Evolutionary conservation across 2,888 invertebrate species (phyloP).

Genomic region (Antitype chi): DNA sequence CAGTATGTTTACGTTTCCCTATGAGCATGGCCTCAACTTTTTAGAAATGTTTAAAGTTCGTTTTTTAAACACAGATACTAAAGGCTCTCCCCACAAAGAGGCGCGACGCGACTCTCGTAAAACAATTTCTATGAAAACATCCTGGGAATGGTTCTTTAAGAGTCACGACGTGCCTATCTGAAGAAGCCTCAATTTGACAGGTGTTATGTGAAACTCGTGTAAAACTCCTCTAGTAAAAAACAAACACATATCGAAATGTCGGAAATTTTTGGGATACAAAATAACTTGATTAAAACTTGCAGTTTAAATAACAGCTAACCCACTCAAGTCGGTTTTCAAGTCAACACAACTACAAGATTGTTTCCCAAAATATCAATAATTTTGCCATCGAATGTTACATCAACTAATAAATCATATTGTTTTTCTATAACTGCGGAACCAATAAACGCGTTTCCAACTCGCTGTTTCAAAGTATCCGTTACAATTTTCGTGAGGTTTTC

Average conservation of each 20-base stretch:
- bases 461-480: background rate
- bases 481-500: background rate
- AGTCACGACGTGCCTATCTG: too few relatives aligned
- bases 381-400: background rate
- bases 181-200: too few relatives aligned
- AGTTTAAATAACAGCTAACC: background rate
- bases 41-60: background rate
- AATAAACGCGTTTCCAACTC: background rate
- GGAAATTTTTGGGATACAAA: too few relatives aligned
- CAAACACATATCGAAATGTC: too few relatives aligned
- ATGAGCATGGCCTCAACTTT: background rate
- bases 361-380: background rate
- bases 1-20: background rate
- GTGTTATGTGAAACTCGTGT: too few relatives aligned
- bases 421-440: background rate
- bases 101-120: too few relatives aligned
- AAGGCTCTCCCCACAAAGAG: too few relatives aligned
- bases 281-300: background rate
- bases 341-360: background rate
- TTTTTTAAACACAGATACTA: too few relatives aligned
- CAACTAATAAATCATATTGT: too few relatives aligned
- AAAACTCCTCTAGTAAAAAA: too few relatives aligned
- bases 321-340: background rate
- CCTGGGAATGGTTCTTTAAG: too few relatives aligned
- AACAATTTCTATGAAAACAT: too few relatives aligned